These are phyloP conservation scores for Ariolimax columbianus DNA, from an alignment of 2,888 invertebrate genomes.

Conservation along the genomic window DNA sequence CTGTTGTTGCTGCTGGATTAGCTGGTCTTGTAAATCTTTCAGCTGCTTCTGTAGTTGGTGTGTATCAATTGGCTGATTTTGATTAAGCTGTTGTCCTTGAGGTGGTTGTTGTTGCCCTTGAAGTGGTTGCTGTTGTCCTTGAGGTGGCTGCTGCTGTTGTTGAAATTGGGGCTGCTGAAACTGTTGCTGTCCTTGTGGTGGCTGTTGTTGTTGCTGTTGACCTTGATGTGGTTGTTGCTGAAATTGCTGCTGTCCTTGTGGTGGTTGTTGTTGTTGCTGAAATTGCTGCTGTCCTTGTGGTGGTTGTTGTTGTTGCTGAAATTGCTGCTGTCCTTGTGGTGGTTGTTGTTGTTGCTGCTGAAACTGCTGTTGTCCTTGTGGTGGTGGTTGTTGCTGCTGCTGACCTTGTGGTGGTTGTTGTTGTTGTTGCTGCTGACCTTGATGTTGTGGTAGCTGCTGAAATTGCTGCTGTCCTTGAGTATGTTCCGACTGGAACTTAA, in stretches of 20 bases:
- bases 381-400: slow-evolving; percentile 5
- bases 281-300: not conserved
- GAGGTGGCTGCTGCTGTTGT: slow-evolving; percentile 32
- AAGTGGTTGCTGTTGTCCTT: slow-evolving; percentile 28
- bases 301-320: not conserved
- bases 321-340: too few species aligned
- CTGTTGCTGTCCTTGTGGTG: slow-evolving; percentile 5
- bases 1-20: slow-evolving; percentile 23
- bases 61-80: not conserved
- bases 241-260: not conserved
- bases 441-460: not conserved
- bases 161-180: too few species aligned
- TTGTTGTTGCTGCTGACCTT: slow-evolving; percentile 6
- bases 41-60: slow-evolving; percentile 35
- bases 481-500: slow-evolving; percentile 34
- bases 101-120: slow-evolving; percentile 5
- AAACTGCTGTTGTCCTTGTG: slow-evolving; percentile 18
- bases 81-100: not conserved
- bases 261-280: slow-evolving; percentile 11
- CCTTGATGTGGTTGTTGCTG: slow-evolving; percentile 32
- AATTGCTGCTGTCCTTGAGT: not conserved
- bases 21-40: slow-evolving; percentile 34
- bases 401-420: slow-evolving; percentile 23
- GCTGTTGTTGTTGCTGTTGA: slow-evolving; percentile 30
- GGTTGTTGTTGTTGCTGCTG: not conserved